Base-by-base conservation (phyloP, 53 echinoderm and acorn worm genomes). In the Echinarachnius parma region DNA sequence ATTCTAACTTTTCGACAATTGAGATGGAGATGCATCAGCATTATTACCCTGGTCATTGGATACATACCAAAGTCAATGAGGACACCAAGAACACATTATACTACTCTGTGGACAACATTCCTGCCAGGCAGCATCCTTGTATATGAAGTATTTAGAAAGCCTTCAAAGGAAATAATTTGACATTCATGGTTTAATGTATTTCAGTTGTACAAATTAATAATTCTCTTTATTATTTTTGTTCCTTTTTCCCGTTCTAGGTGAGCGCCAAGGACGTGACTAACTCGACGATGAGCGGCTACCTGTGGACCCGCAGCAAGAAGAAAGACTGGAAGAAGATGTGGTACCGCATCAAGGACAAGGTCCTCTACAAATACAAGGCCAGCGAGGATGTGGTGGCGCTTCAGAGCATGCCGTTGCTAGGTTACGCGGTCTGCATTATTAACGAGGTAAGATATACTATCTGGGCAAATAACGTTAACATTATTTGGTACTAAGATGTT, bases 311-410 rank as follows among this genome's bases (percentile, higher is more conserved):
- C 53, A 63, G 75, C 2, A 57, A 59, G 28, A 90, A 91, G 85
- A 91, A 87, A 49, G 87, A 87, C 53, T 95, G 90, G 90, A 90
- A 95, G 72, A 59, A 59, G 31, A 81, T 84, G 74, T 95, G 96
- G 96, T 95, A 81, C 46, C 87, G 91, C 8, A 53, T 95, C 26
- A 95, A 95, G 61, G 96, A 91, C 39, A 95, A 95, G 60, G 96
- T 95, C 10, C 74, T 95, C 47, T 95, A 87, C 49, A 78, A 85
- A 0, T 95, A 91, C 77, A 90, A 87, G 45, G 96, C 96, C 23
- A 90, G 96, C 36, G 96, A 95, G 66, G 96, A 95, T 82, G 87
- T 87, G 16, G 90, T 87, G 0, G 96, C 96, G 9, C 47, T 87
- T 14, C 75, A 79, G 54, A 95, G 87, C 23, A 90, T 87, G 81